phyloP scores from a whole-genome alignment of 2,888 invertebrate species.

The Thumatha senex region DNA sequence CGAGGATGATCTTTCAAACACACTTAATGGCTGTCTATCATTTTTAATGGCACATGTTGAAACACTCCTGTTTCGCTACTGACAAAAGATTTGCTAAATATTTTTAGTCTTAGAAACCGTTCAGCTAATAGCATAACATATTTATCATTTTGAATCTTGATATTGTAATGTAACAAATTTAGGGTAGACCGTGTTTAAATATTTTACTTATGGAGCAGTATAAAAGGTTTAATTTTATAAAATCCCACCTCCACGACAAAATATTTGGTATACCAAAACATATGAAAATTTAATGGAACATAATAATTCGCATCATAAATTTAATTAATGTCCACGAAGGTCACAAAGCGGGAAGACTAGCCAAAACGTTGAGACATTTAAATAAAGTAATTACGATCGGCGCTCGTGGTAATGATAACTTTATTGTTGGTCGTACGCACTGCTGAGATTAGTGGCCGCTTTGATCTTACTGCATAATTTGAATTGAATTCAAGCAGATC shows the following conservation, averaged over 20 bases:
- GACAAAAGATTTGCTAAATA: conserved; percentile 20
- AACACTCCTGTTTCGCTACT: conserved; percentile 25
- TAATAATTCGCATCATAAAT: conserved; percentile 50
- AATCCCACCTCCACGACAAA: too few relatives aligned
- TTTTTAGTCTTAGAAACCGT: conserved; percentile 17
- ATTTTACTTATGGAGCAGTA: conserved; percentile 2
- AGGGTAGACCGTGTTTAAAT: conserved; percentile 1
- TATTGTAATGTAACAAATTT: too few relatives aligned
- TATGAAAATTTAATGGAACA: conserved; percentile 49
- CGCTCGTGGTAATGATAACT: conserved; percentile 41
- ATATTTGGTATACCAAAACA: conserved; percentile 34
- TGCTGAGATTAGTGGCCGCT: conserved; percentile 58
- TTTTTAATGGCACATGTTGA: conserved; percentile 37
- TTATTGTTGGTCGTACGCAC: conserved; percentile 55
- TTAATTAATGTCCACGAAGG: conserved; percentile 52
- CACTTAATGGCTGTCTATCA: conserved; percentile 38
- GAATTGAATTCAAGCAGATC: conserved; percentile 50
- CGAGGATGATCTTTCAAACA: conserved; percentile 38
- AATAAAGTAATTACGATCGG: conserved; percentile 46
- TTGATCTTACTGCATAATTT: conserved; percentile 66
- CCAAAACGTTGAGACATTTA: conserved; percentile 43
- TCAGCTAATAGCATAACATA: conserved; percentile 1
- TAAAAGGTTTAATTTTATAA: conserved; percentile 32
- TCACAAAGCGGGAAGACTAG: conserved; percentile 39
- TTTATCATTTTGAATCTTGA: neutral